phyloP scores from a whole-genome alignment of 2,888 invertebrate species.

The Physocephala rufipes region DNA sequence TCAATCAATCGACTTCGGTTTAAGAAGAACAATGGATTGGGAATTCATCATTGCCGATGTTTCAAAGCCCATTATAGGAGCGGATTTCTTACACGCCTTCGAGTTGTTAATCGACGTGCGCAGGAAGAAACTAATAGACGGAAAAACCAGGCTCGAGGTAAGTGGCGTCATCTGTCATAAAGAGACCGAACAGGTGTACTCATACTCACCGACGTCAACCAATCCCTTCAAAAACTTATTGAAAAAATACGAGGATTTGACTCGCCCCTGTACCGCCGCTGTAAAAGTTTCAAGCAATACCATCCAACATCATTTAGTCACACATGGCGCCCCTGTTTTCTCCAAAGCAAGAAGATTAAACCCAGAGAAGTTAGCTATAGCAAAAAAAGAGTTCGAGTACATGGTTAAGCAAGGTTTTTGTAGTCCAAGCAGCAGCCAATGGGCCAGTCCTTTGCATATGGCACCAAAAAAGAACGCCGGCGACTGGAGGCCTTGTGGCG shows the following conservation, averaged over 20 bases:
- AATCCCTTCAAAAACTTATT: slow-evolving; percentile 8
- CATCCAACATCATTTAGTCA: slow-evolving; percentile 37
- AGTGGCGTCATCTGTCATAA: slow-evolving; percentile 1
- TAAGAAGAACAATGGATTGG: slow-evolving; percentile 30
- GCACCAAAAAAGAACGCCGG: slow-evolving; percentile 38
- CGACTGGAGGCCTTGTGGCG: slow-evolving; percentile 40
- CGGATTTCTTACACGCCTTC: slow-evolving; percentile 30
- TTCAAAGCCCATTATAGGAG: slow-evolving; percentile 35
- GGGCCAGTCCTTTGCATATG: slow-evolving; percentile 44
- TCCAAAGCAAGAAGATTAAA: slow-evolving; percentile 39
- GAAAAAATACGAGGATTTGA: slow-evolving; percentile 31
- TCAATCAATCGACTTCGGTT: slow-evolving; percentile 34
- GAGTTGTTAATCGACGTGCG: slow-evolving; percentile 20
- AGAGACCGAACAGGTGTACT: slow-evolving; percentile 20
- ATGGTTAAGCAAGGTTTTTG: slow-evolving; percentile 43
- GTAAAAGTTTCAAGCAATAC: background rate
- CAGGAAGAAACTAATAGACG: slow-evolving; percentile 29
- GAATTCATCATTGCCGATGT: slow-evolving; percentile 35
- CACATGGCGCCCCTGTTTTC: slow-evolving; percentile 40
- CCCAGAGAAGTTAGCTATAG: slow-evolving; percentile 38
- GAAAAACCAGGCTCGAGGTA: slow-evolving; percentile 28
- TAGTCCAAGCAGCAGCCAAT: slow-evolving; percentile 42
- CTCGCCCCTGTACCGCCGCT: slow-evolving; percentile 25
- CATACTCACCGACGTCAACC: slow-evolving; percentile 16
- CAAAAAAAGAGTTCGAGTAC: slow-evolving; percentile 42